phyloP scores from a whole-genome alignment of 2,113 vertebrate genomes.

The Coregonus clupeaformis region DNA sequence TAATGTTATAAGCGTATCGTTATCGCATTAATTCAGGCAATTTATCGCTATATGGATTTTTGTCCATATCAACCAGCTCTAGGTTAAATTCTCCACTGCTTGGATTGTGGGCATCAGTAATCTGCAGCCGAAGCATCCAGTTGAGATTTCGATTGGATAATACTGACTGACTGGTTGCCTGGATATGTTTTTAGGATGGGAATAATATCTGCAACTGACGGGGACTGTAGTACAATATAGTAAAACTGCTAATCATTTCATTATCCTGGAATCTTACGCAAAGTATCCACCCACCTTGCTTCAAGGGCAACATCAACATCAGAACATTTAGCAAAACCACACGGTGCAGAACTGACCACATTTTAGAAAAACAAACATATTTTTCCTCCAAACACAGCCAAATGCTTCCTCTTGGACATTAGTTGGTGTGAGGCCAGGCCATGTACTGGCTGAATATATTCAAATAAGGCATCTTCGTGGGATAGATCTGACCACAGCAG shows the following conservation, averaged over 20 bases:
- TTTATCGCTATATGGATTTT: no score
- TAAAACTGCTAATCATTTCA: no score
- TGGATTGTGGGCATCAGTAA: background rate
- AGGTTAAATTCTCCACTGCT: conserved; percentile 7
- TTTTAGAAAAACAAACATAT: background rate
- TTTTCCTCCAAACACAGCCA: background rate
- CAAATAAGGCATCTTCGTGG: conserved; percentile 10
- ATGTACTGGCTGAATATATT: conserved; percentile 9
- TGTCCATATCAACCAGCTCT: no score
- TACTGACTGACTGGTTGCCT: background rate
- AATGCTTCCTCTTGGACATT: background rate
- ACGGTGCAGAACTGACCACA: no score
- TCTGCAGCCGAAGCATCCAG: background rate
- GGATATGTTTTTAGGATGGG: background rate
- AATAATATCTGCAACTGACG: background rate
- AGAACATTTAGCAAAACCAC: background rate
- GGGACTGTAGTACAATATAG: background rate
- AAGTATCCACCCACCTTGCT: background rate
- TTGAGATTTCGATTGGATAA: background rate
- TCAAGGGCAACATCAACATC: background rate
- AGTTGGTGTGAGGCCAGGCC: background rate
- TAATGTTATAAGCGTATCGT: no score
- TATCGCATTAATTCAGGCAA: no score
- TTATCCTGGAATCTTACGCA: background rate
- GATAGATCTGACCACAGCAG: background rate